Evolutionary conservation across 2,113 vertebrate species (phyloP).

Genomic region (Sigmodon hispidus): DNA sequence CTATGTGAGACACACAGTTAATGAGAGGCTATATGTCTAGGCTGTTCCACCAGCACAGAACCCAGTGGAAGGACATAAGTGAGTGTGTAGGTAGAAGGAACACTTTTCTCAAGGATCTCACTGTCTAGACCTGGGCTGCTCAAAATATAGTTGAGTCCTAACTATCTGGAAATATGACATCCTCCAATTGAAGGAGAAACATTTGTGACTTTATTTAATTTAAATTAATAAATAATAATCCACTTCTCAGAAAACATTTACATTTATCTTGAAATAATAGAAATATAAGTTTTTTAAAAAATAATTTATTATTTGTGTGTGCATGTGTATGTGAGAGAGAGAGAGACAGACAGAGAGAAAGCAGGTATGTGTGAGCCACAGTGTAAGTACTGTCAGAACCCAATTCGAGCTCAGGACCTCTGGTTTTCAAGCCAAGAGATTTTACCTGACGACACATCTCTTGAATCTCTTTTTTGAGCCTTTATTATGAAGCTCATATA

Average conservation of each 20-base stretch:
- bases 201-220: not conserved
- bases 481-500: not conserved
- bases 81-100: not conserved
- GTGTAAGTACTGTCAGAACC: not conserved
- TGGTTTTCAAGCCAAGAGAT: not conserved
- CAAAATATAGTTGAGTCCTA: too few relatives aligned
- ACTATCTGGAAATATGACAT: rapidly evolving
- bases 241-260: not conserved
- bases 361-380: not conserved
- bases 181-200: not conserved
- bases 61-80: rapidly evolving
- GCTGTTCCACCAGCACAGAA: not conserved
- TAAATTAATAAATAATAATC: not conserved
- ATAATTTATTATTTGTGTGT: too few relatives aligned
- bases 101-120: not conserved
- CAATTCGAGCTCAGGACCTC: not conserved
- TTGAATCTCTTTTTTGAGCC: not conserved
- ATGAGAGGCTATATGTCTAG: not conserved
- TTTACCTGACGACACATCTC: not conserved
- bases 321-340: not conserved
- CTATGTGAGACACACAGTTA: not conserved
- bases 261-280: not conserved
- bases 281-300: not conserved
- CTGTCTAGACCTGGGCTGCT: not conserved
- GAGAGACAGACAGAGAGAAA: not conserved